These are phyloP conservation scores for Heliconius hermathena DNA, from an alignment of 1,140 invertebrate genomes.

Conservation along the genomic window DNA sequence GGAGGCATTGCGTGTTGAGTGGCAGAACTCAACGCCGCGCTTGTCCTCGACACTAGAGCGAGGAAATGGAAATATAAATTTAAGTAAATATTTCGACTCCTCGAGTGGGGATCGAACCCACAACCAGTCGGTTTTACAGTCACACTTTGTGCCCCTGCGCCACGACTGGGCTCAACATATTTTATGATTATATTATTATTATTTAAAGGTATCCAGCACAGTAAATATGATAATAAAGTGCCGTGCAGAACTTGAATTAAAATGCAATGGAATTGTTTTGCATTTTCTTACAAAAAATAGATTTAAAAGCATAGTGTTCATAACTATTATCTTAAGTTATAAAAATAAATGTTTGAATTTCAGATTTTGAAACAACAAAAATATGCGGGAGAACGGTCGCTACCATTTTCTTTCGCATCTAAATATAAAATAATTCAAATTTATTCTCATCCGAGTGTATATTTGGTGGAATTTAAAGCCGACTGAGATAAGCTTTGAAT, in stretches of 20 bases:
- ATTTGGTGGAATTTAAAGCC: conserved; percentile 35
- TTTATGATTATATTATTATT: too few species aligned
- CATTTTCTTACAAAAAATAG: neutral
- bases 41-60: too few species aligned
- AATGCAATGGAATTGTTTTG: neutral
- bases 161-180: too few species aligned
- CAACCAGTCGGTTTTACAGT: too few species aligned
- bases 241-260: neutral
- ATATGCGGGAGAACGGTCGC: conserved; percentile 20
- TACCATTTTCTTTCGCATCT: conserved; percentile 31
- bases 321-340: conserved; percentile 8
- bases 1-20: too few species aligned
- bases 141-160: too few species aligned
- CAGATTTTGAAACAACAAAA: conserved; percentile 22
- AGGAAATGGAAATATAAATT: too few species aligned
- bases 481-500: conserved; percentile 40
- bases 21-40: too few species aligned
- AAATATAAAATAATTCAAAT: conserved; percentile 41
- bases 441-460: conserved; percentile 38
- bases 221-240: too few species aligned
- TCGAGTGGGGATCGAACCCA: too few species aligned
- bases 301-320: neutral
- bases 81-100: too few species aligned
- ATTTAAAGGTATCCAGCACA: too few species aligned
- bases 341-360: conserved; percentile 11